These are phyloP conservation scores for Oreohelix idahoensis DNA, from an alignment of 1,140 invertebrate genomes.

Conservation along the genomic window DNA sequence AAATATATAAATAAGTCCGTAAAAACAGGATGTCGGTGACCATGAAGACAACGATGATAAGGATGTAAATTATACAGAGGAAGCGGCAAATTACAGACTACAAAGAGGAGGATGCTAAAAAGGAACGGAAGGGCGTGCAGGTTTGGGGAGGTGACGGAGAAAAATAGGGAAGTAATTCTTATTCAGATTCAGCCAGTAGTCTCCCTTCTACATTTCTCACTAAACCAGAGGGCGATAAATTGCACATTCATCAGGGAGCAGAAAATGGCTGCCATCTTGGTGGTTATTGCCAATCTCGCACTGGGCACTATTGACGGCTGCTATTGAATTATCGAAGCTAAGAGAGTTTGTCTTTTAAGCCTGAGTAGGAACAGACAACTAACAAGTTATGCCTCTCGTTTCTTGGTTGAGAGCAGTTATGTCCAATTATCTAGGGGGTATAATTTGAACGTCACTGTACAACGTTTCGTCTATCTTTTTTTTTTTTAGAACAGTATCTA, in stretches of 20 bases:
- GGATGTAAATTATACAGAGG: too few species aligned
- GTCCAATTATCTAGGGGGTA: not conserved
- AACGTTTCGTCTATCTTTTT: too few species aligned
- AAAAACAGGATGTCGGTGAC: too few species aligned
- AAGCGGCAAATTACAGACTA: too few species aligned
- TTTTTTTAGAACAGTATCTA: too few species aligned
- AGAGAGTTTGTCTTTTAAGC: not conserved
- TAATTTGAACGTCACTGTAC: too few species aligned
- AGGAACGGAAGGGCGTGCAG: too few species aligned
- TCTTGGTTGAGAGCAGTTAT: not conserved
- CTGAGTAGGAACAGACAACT: not conserved
- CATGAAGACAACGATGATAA: too few species aligned
- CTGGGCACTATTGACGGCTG: not conserved
- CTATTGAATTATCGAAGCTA: slow-evolving; percentile 12
- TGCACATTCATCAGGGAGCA: not conserved
- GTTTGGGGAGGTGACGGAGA: too few species aligned
- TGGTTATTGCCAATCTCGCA: not conserved
- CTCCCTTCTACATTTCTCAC: not conserved
- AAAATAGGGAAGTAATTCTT: not conserved
- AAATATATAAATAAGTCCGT: too few species aligned
- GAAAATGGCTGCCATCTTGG: not conserved
- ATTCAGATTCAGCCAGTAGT: not conserved
- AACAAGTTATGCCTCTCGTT: not conserved
- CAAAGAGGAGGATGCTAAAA: too few species aligned
- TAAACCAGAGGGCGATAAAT: not conserved